Conservation (phyloP, 1,140 invertebrate genomes). For the Brachionus rubens region DNA sequence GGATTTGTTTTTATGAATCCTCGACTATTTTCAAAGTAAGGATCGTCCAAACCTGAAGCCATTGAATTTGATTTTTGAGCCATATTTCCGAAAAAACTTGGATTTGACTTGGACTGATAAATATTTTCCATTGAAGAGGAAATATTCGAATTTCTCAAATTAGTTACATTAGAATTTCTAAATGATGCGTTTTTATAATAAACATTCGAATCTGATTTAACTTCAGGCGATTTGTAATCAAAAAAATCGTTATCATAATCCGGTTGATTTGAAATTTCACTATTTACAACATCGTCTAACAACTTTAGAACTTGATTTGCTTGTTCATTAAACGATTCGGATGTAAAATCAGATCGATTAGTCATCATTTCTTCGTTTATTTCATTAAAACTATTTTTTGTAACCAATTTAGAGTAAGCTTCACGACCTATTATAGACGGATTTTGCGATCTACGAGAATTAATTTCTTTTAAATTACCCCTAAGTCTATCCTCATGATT, state of each 20-base stretch:
- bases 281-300: slow-evolving; percentile 15
- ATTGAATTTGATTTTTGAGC: slow-evolving; percentile 17
- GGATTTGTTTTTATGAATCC: slow-evolving; percentile 11
- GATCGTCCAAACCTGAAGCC: neutral
- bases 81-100: neutral
- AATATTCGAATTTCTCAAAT: neutral
- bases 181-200: neutral
- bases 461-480: slow-evolving; percentile 9
- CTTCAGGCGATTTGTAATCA: neutral
- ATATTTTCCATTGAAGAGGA: slow-evolving; percentile 13
- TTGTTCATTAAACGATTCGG: slow-evolving; percentile 24
- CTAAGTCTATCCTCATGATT: neutral
- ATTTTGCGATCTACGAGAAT: neutral
- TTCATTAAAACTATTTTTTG: slow-evolving; percentile 7
- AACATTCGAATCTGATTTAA: neutral
- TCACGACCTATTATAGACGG: slow-evolving; percentile 12
- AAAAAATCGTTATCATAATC: neutral
- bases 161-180: neutral
- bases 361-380: neutral
- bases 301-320: neutral
- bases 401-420: neutral
- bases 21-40: neutral
- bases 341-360: slow-evolving; percentile 17
- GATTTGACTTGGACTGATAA: slow-evolving; percentile 1
- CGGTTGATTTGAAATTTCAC: neutral